Evolutionary conservation across 2,888 invertebrate genomes (phyloP).

Genomic region (Pharmacophagus antenor): DNA sequence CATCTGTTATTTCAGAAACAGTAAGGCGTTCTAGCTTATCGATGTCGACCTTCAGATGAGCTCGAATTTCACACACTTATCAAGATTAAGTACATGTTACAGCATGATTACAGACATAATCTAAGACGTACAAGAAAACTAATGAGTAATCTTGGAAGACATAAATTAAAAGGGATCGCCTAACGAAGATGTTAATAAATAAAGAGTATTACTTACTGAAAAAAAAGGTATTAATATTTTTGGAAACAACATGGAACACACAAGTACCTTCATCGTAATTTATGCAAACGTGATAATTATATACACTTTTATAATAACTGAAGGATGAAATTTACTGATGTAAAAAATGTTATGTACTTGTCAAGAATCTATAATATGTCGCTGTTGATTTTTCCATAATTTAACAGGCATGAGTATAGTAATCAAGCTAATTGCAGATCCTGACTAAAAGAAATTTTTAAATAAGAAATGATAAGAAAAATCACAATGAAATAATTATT

Average conservation of each 20-base stretch:
- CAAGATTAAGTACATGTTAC: constrained; percentile 59
- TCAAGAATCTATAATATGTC: too few relatives aligned
- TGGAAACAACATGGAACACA: too few relatives aligned
- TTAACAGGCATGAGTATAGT: too few relatives aligned
- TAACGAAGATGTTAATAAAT: not conserved
- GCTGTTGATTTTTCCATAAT: too few relatives aligned
- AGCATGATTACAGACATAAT: constrained; percentile 39
- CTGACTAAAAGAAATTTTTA: too few relatives aligned
- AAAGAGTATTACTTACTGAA: not conserved
- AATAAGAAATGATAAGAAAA: too few relatives aligned
- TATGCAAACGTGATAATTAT: not conserved
- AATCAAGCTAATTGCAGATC: too few relatives aligned
- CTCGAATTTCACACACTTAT: constrained; percentile 59
- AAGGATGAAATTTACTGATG: too few relatives aligned
- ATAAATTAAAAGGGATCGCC: not conserved
- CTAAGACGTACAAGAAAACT: constrained; percentile 15
- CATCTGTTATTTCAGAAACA: constrained; percentile 11
- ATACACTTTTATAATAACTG: too few relatives aligned
- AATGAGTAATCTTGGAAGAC: not conserved
- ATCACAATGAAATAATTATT: too few relatives aligned
- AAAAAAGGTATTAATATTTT: not conserved
- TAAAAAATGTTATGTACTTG: too few relatives aligned
- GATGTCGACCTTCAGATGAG: constrained; percentile 61
- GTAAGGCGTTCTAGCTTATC: constrained; percentile 52
- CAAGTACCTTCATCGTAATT: not conserved